Percentiles rank a stretch among this genome's conserved stretches.
These are phyloP conservation scores for Lampris megalopsis DNA, from an alignment of 2,113 vertebrate genomes.

Conservation along the genomic window DNA sequence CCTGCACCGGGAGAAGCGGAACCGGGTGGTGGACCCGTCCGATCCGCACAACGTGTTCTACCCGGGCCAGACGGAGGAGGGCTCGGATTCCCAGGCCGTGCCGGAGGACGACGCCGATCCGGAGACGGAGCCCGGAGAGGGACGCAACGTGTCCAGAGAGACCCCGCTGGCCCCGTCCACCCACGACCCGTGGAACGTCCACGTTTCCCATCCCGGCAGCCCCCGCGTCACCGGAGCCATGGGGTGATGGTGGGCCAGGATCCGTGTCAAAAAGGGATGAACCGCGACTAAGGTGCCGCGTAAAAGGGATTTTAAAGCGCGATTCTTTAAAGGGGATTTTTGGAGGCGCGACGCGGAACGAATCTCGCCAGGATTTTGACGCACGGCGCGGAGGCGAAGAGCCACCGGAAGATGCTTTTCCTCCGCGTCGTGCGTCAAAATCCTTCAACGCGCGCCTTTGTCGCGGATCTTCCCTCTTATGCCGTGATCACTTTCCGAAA, in stretches of 20 bases:
- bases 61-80: constrained; percentile 62
- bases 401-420: too few species aligned
- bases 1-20: constrained; percentile 86
- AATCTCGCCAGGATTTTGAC: too few species aligned
- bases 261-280: neutral
- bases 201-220: constrained; percentile 73
- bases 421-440: too few species aligned
- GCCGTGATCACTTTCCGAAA: too few species aligned
- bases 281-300: too few species aligned
- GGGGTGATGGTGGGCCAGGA: constrained; percentile 31
- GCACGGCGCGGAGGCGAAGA: too few species aligned
- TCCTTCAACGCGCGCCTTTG: too few species aligned
- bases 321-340: too few species aligned
- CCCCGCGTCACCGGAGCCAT: constrained; percentile 74
- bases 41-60: constrained; percentile 71
- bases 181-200: constrained; percentile 85
- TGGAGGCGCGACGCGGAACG: too few species aligned
- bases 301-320: too few species aligned
- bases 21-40: constrained; percentile 75
- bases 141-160: constrained; percentile 75
- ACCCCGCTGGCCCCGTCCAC: constrained; percentile 72
- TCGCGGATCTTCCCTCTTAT: too few species aligned
- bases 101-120: constrained; percentile 73
- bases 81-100: constrained; percentile 82
- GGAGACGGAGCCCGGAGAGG: constrained; percentile 69